Conservation (phyloP, 2,888 invertebrate species). For the Drosophila colorata region DNA sequence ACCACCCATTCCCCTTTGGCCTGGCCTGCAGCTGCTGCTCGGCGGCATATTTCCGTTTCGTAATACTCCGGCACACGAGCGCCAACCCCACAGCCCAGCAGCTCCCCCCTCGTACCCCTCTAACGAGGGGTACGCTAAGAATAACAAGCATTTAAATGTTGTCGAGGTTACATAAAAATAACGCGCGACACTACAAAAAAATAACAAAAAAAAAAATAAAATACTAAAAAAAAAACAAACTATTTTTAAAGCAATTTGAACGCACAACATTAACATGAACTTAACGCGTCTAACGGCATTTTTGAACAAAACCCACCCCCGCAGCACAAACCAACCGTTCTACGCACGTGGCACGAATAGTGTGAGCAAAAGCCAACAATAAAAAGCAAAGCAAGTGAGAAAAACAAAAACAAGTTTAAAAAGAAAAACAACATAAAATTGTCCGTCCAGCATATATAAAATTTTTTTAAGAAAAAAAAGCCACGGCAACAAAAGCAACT, state of each 20-base stretch:
- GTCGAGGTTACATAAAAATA: slow-evolving; percentile 71
- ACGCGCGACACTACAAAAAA: slow-evolving; percentile 13
- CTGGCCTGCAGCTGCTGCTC: slow-evolving; percentile 31
- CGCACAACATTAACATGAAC: slow-evolving; percentile 29
- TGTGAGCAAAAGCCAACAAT: slow-evolving; percentile 33
- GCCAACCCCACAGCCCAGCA: not conserved
- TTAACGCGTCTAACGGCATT: slow-evolving; percentile 60
- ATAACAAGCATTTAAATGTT: slow-evolving; percentile 48
- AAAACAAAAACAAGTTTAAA: slow-evolving; percentile 41
- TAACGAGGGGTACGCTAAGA: slow-evolving; percentile 35
- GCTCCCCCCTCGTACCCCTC: not conserved
- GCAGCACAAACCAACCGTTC: slow-evolving; percentile 26
- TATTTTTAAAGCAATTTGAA: slow-evolving; percentile 34
- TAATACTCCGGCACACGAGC: slow-evolving; percentile 64
- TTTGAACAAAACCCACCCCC: slow-evolving; percentile 21
- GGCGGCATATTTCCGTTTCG: slow-evolving; percentile 77
- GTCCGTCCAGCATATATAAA: slow-evolving; percentile 66
- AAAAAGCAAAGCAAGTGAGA: slow-evolving; percentile 24
- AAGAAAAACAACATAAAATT: slow-evolving; percentile 37
- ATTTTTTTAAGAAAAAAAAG: slow-evolving; percentile 28
- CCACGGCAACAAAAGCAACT: slow-evolving; percentile 25
- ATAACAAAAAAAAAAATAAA: not conserved
- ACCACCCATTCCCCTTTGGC: slow-evolving; percentile 1
- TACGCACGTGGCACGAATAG: slow-evolving; percentile 65
- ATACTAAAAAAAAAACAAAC: not conserved